These are phyloP conservation scores for Myotis pilosus DNA, from an alignment of 2,797 vertebrate genomes.

Conservation along the genomic window DNA sequence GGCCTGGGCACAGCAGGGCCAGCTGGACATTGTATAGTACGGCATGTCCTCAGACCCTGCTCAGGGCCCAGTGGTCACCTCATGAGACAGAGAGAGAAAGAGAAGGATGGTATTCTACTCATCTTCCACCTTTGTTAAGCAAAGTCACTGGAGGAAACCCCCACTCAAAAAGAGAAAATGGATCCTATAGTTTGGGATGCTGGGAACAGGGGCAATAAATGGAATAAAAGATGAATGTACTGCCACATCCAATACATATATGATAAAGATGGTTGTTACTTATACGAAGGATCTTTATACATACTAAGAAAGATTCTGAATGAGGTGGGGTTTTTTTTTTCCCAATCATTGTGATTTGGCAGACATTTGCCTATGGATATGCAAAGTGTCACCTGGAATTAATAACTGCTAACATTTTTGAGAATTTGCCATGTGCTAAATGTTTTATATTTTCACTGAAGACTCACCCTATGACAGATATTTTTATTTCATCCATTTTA, in stretches of 20 bases:
- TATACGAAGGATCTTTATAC: not conserved
- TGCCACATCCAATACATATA: not conserved
- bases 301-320: not conserved
- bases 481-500: not conserved
- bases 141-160: not conserved
- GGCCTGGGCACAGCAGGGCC: not conserved
- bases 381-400: not conserved
- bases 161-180: not conserved
- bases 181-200: not conserved
- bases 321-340: not conserved
- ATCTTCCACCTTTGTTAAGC: not conserved
- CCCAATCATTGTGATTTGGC: not conserved
- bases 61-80: not conserved
- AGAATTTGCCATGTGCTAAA: not conserved
- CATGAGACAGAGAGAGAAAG: not conserved
- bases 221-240: not conserved
- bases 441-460: not conserved
- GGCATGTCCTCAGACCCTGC: not conserved
- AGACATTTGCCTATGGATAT: not conserved
- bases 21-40: not conserved
- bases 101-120: not conserved
- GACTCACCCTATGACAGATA: not conserved
- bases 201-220: not conserved
- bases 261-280: not conserved
- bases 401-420: not conserved